Base-by-base conservation (phyloP, 2,797 vertebrate genomes). In the Kryptolebias ocellatus region DNA sequence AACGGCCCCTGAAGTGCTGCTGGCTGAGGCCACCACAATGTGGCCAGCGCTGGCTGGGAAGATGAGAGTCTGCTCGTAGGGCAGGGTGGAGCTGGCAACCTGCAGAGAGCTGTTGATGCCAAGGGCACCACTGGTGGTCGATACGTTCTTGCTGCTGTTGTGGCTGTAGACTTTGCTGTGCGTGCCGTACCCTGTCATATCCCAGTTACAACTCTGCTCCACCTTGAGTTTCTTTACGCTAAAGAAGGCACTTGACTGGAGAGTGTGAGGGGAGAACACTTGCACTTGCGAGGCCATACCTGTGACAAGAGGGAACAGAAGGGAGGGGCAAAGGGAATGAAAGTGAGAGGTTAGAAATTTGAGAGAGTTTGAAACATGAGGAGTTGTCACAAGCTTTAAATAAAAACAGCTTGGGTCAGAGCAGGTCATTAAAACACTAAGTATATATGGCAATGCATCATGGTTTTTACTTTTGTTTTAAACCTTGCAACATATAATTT, bases 211-310 rank as follows among this genome's bases (percentile, higher is more conserved):
- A 92, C 95, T 95, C 83, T 95, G 95, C 95, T 99, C 98, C 90
- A 99, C 96, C 96, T 99, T 99, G 92, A 97, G 95, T 94, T 98
- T 99, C 95, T 99, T 99, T 95, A 97, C 96, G 88, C 96, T 99
- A 98, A 97, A 99, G 96, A 98, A 99, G 96, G 98, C 96, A 96
- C 97, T 98, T 96, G 97, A 97, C 92, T 96, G 97, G 92, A 98
- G 95, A 94, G 95, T 95, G 94, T 95, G 97, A 91, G 97, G 95
- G 94, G 97, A 97, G 93, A 98, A 98, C 92, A 96, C 96, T 94
- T 98, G 96, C 95, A 98, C 96, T 95, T 97, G 96, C 93, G 97
- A 98, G 96, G 96, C 98, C 98, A 99, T 98, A 97, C 97, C 98
- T 99, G 92, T 81, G 74, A 74, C 51, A 70, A 60, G 73, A 72